Evolutionary conservation across 2,113 vertebrate species (phyloP).

Genomic region (Motacilla alba): DNA sequence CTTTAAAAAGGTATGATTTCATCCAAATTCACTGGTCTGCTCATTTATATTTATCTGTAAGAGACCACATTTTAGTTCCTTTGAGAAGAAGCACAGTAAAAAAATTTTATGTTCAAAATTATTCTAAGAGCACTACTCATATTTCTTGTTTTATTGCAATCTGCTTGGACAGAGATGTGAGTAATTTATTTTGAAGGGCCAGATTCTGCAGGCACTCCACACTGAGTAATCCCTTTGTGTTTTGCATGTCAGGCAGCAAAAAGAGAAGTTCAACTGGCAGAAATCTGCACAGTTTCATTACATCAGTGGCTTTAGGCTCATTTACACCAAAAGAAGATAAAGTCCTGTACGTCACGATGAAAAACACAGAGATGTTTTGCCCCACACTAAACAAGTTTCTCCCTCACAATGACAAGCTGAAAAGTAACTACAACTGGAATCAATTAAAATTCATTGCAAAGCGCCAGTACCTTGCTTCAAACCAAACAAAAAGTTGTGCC

Average conservation of each 20-base stretch:
- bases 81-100: constrained; percentile 12
- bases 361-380: background rate
- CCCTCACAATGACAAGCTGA: background rate
- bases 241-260: background rate
- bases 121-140: background rate
- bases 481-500: constrained; percentile 33
- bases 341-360: background rate
- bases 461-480: background rate
- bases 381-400: background rate
- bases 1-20: constrained; percentile 64
- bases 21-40: constrained; percentile 58
- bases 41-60: constrained; percentile 65
- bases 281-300: background rate
- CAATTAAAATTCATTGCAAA: constrained; percentile 26
- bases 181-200: constrained; percentile 54
- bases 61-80: constrained; percentile 57
- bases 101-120: background rate
- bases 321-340: background rate
- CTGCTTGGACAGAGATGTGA: constrained; percentile 12
- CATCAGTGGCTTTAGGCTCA: background rate
- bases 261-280: constrained; percentile 34
- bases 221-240: constrained; percentile 40
- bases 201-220: constrained; percentile 29
- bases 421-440: constrained; percentile 23
- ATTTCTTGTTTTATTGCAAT: constrained; percentile 21